Conservation (phyloP, 2,797 vertebrate species). For the Chaetodon trifasciatus region DNA sequence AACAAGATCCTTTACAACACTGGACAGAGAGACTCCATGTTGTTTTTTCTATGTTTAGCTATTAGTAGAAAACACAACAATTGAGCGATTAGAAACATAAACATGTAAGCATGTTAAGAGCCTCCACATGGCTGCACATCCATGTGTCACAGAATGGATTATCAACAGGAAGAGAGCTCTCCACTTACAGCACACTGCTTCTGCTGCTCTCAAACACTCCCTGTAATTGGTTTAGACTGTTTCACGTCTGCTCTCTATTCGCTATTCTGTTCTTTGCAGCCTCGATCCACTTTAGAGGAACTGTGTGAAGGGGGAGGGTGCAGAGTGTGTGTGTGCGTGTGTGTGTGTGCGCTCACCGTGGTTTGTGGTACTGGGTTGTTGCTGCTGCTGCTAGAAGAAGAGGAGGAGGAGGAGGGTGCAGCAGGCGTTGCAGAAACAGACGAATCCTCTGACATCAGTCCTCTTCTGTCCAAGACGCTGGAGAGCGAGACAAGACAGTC, state of each 20-base stretch:
- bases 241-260: slow-evolving; percentile 56
- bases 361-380: slow-evolving; percentile 76
- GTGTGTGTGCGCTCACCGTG: slow-evolving; percentile 75
- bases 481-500: slow-evolving; percentile 48
- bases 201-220: slow-evolving; percentile 19
- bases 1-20: neutral
- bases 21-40: neutral
- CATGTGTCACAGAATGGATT: slow-evolving; percentile 16
- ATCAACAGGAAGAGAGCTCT: slow-evolving; percentile 22
- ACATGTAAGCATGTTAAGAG: slow-evolving; percentile 10
- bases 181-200: slow-evolving; percentile 2
- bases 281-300: slow-evolving; percentile 38
- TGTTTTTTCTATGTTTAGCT: neutral
- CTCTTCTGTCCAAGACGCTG: slow-evolving; percentile 89
- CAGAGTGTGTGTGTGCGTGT: slow-evolving; percentile 22
- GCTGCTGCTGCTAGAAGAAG: slow-evolving; percentile 43
- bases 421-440: slow-evolving; percentile 53
- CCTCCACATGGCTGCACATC: slow-evolving; percentile 23
- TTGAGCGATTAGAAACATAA: neutral
- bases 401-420: slow-evolving; percentile 30
- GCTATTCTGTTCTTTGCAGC: slow-evolving; percentile 40
- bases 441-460: slow-evolving; percentile 78
- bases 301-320: neutral
- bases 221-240: slow-evolving; percentile 57
- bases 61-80: neutral